phyloP scores from a whole-genome alignment of 2,888 invertebrate genomes.

The Cosmorhoe ocellata region DNA sequence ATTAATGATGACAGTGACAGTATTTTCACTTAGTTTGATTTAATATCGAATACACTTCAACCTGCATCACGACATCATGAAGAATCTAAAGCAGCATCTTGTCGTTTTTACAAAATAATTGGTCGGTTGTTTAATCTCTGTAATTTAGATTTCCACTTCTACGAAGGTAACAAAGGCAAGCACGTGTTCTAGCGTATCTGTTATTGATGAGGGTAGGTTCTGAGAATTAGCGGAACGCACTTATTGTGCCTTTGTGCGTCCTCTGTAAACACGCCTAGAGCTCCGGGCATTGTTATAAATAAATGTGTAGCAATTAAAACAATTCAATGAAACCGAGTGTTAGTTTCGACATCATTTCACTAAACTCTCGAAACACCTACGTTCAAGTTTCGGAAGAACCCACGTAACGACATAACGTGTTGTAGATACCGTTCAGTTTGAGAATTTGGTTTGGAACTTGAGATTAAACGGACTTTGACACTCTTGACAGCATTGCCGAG shows the following conservation, averaged over 20 bases:
- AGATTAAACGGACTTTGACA: not conserved
- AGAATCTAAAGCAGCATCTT: not conserved
- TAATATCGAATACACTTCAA: not conserved
- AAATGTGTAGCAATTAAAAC: conserved; percentile 6
- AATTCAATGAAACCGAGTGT: not conserved
- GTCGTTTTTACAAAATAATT: not conserved
- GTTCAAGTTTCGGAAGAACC: not conserved
- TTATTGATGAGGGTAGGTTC: conserved; percentile 59
- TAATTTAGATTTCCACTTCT: conserved; percentile 10
- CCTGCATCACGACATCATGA: not conserved
- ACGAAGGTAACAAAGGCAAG: conserved; percentile 29
- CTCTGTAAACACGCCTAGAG: conserved; percentile 49
- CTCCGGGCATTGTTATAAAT: conserved; percentile 30
- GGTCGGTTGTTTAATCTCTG: conserved; percentile 8
- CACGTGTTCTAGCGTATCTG: conserved; percentile 48
- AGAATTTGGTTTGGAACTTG: not conserved
- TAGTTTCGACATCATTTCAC: not conserved
- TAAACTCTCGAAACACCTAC: not conserved
- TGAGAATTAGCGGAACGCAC: conserved; percentile 55
- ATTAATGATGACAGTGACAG: too few relatives aligned
- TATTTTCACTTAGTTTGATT: too few relatives aligned
- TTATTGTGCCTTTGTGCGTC: conserved; percentile 57
- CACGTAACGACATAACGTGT: conserved; percentile 2
- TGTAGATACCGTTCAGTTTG: not conserved
- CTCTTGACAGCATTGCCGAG: not conserved